Evolutionary conservation across 2,113 vertebrate species (phyloP).

Genomic region (Malurus melanocephalus): DNA sequence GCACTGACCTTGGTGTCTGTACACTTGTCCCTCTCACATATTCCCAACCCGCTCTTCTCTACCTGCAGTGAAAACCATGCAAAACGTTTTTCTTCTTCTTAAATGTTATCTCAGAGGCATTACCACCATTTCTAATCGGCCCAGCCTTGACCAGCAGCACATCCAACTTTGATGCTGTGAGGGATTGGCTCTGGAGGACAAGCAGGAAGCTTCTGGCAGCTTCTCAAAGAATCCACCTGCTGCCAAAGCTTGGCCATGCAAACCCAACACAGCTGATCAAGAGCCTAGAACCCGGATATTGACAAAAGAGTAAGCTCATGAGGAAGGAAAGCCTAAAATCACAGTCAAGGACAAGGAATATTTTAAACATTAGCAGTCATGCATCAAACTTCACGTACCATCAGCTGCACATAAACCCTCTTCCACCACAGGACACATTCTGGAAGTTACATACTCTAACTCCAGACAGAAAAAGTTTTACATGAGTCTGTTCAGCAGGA

Average conservation of each 20-base stretch:
- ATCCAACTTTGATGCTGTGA: accelerated
- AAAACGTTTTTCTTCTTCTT: not conserved
- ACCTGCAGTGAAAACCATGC: accelerated
- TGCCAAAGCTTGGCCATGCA: not conserved
- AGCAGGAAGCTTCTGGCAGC: not conserved
- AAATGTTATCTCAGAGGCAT: accelerated
- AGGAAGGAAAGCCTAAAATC: not conserved
- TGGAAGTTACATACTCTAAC: not conserved
- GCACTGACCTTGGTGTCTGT: not conserved
- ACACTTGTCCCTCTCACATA: not conserved
- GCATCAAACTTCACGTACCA: not conserved
- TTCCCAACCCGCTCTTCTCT: not conserved
- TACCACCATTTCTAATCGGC: accelerated
- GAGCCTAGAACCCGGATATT: not conserved
- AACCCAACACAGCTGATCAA: not conserved
- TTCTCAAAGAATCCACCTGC: not conserved
- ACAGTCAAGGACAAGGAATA: not conserved
- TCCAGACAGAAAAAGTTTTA: not conserved
- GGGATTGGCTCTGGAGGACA: not conserved
- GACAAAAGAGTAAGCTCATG: not conserved
- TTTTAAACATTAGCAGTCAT: not conserved
- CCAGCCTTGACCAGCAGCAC: not conserved
- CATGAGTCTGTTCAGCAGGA: not conserved
- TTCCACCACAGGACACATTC: not conserved
- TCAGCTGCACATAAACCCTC: not conserved